A percentile compares a stretch with the other conserved stretches of the same genome.
These are phyloP conservation scores for Pygmarrhopalites habei DNA, from an alignment of 1,140 invertebrate species.

Conservation along the genomic window DNA sequence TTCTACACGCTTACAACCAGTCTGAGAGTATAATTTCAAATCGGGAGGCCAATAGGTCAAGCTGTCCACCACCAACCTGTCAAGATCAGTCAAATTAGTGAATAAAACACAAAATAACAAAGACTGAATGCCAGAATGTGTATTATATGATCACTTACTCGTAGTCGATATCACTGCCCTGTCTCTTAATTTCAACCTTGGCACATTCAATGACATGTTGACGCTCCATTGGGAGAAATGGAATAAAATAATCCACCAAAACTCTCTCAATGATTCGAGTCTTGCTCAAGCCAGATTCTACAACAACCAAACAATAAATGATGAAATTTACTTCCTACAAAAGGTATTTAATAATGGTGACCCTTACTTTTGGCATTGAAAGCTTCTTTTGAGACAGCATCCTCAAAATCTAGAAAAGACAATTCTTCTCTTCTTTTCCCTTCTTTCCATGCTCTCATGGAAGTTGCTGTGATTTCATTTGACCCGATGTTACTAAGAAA, in stretches of 20 bases:
- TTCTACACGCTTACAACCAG: slow-evolving; percentile 33
- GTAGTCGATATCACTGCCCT: slow-evolving; percentile 1
- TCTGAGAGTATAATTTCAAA: slow-evolving; percentile 30
- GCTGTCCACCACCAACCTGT: slow-evolving; percentile 24
- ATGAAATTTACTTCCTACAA: neutral
- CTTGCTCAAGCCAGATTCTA: slow-evolving; percentile 23
- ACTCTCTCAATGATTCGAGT: slow-evolving; percentile 24
- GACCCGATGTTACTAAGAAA: slow-evolving; percentile 35
- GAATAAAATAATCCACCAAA: slow-evolving; percentile 32
- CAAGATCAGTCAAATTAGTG: too few relatives aligned
- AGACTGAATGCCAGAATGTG: too few relatives aligned
- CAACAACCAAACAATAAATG: neutral
- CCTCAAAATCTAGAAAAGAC: slow-evolving; percentile 32
- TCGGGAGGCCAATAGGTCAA: slow-evolving; percentile 33
- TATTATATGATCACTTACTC: slow-evolving; percentile 22
- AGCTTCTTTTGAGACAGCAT: slow-evolving; percentile 16
- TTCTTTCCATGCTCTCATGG: slow-evolving; percentile 21
- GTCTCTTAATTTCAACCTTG: slow-evolving; percentile 19
- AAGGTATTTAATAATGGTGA: neutral
- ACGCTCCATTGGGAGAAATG: slow-evolving; percentile 35
- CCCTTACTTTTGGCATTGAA: slow-evolving; percentile 22
- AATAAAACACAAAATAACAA: neutral
- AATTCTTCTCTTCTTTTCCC: slow-evolving; percentile 30
- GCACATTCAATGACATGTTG: slow-evolving; percentile 29
- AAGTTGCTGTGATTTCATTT: slow-evolving; percentile 25